phyloP scores from a whole-genome alignment of 2,888 invertebrate genomes.

The Eilema depressum region DNA sequence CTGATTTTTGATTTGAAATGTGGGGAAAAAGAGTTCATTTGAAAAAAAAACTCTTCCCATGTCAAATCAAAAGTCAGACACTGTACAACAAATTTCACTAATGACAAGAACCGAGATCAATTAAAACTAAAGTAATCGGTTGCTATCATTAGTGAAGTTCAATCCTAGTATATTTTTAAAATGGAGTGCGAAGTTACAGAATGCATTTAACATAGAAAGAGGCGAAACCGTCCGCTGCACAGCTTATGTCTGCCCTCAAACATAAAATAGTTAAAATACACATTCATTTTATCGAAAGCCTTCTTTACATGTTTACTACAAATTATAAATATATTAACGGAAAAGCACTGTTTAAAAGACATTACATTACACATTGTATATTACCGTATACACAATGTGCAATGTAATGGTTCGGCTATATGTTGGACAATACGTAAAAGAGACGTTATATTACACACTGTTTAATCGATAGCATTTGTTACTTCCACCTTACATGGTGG shows the following conservation, averaged over 20 bases:
- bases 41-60: too few relatives aligned
- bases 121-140: too few relatives aligned
- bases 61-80: not conserved
- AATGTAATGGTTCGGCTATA: not conserved
- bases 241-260: not conserved
- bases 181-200: not conserved
- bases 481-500: too few relatives aligned
- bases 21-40: too few relatives aligned
- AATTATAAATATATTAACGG: not conserved
- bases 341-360: not conserved
- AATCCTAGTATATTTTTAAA: not conserved
- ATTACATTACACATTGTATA: too few relatives aligned
- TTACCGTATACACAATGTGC: not conserved
- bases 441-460: not conserved
- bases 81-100: not conserved
- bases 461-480: not conserved
- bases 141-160: not conserved
- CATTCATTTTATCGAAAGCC: not conserved
- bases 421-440: too few relatives aligned
- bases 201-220: not conserved
- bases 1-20: not conserved
- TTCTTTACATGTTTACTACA: not conserved
- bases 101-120: not conserved
- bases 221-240: not conserved
- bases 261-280: not conserved